phyloP scores from a whole-genome alignment of 1,140 invertebrate species.

The Coenobita brevimanus region DNA sequence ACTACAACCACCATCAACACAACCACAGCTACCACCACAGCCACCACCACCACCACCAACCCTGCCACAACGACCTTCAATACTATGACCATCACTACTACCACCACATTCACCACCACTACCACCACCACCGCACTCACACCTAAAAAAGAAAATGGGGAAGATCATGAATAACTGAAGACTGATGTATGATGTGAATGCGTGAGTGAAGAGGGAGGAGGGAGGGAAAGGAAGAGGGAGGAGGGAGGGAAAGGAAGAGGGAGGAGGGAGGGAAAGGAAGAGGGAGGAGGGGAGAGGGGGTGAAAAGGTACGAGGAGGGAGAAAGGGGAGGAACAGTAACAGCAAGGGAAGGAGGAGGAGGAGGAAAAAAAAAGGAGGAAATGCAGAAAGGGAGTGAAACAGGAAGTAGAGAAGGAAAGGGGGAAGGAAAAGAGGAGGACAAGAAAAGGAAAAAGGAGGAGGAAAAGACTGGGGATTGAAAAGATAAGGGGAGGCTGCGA shows the following conservation, averaged over 20 bases:
- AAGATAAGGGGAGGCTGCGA: background rate
- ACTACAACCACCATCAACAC: no score
- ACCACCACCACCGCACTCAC: no score
- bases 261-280: background rate
- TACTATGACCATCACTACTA: no score
- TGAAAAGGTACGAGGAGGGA: background rate
- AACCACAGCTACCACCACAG: no score
- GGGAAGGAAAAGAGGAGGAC: background rate
- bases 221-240: background rate
- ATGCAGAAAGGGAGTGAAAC: background rate
- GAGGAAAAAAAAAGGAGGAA: slow-evolving; percentile 1
- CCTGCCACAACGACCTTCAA: no score
- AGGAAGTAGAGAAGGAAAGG: background rate
- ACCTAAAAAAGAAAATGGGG: no score
- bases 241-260: background rate
- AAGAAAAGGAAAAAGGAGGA: background rate
- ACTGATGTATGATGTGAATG: background rate
- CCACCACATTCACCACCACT: no score
- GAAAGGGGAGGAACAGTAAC: background rate
- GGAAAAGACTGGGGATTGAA: background rate
- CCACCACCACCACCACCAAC: no score
- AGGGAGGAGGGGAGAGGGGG: background rate
- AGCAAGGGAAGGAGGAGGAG: background rate
- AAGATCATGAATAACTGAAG: no score
- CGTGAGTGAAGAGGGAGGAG: slow-evolving; percentile 9